Evolutionary conservation across 2,797 vertebrate species (phyloP).

Genomic region (Microhierax caerulescens): DNA sequence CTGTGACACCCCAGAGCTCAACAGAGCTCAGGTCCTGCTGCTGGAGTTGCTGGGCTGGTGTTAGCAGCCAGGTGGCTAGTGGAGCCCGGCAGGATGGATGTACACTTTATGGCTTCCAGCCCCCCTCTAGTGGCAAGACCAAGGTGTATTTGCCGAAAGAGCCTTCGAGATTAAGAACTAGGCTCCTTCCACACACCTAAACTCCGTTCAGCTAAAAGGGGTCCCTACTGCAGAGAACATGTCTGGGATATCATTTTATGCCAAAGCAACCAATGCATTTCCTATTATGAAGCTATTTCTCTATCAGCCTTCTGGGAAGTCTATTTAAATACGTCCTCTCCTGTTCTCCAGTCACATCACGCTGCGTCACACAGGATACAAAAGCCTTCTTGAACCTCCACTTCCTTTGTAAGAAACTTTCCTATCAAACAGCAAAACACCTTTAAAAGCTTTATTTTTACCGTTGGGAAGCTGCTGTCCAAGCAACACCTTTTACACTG

Average conservation of each 20-base stretch:
- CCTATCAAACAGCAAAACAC: neutral
- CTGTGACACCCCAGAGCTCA: neutral
- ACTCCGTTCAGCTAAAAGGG: neutral
- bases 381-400: neutral
- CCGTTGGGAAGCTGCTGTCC: neutral
- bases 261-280: neutral
- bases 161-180: accelerated
- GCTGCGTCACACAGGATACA: neutral
- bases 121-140: constrained; percentile 41
- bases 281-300: neutral
- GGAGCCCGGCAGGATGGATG: neutral
- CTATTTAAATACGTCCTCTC: neutral
- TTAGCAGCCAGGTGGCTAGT: neutral
- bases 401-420: neutral
- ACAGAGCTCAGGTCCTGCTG: neutral
- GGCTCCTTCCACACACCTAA: neutral
- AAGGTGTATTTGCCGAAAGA: neutral
- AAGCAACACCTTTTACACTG: neutral
- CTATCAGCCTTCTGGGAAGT: neutral
- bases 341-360: neutral
- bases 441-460: neutral
- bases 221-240: neutral
- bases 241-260: neutral
- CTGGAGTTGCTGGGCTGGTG: neutral
- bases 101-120: accelerated